Conservation (phyloP, 2,888 invertebrate genomes). For the Penaeus monodon region DNA sequence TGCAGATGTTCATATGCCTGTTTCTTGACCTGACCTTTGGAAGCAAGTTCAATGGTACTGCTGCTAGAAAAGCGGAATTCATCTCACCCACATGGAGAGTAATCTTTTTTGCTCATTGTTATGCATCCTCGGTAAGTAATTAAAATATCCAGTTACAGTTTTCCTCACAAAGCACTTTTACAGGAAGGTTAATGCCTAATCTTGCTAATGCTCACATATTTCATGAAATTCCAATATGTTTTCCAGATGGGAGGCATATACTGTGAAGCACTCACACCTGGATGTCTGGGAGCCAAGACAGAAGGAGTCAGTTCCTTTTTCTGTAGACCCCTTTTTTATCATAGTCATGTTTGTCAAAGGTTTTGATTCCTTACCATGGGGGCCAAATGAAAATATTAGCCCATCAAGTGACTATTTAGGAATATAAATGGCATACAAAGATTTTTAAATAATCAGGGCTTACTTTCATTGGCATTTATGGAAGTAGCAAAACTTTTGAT, state of each 20-base stretch:
- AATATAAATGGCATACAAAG: no score
- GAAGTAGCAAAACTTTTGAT: slow-evolving; percentile 14
- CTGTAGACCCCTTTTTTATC: slow-evolving; percentile 22
- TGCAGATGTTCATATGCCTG: slow-evolving; percentile 57
- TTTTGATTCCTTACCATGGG: not conserved
- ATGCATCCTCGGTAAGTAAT: slow-evolving; percentile 51
- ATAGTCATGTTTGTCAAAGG: not conserved
- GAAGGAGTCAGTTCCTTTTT: slow-evolving; percentile 46
- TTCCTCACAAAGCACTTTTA: slow-evolving; percentile 49
- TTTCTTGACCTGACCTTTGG: slow-evolving; percentile 51
- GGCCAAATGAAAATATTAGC: not conserved
- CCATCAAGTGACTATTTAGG: no score
- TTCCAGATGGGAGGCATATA: slow-evolving; percentile 52
- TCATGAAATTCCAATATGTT: slow-evolving; percentile 45
- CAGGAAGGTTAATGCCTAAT: slow-evolving; percentile 40
- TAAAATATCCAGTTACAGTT: slow-evolving; percentile 24
- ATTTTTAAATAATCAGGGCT: no score
- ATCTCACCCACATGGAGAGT: slow-evolving; percentile 52
- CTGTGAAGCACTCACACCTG: slow-evolving; percentile 46
- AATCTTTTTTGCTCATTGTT: slow-evolving; percentile 54
- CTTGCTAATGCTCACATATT: slow-evolving; percentile 37
- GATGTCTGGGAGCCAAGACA: slow-evolving; percentile 45
- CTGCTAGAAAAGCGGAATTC: slow-evolving; percentile 38
- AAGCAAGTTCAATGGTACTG: slow-evolving; percentile 43
- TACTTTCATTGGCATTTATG: not conserved